Base-by-base conservation (phyloP, 1,140 invertebrate species). In the Orius laevigatus region DNA sequence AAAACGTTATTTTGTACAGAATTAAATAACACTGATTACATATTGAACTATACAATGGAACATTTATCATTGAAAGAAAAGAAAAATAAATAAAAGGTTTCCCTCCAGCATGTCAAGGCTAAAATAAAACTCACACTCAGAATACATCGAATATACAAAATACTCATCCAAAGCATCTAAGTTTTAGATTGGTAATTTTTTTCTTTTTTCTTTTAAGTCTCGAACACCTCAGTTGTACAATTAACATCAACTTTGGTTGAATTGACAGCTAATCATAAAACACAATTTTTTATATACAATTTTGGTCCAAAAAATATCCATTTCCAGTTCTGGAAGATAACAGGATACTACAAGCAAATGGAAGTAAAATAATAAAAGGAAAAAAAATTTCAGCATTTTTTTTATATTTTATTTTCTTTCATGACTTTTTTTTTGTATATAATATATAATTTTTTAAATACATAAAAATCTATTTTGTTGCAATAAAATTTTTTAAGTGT, bases 181-280 rank as follows among this genome's bases (percentile, higher is more conserved):
- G 25, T 3, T 25, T n/a, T n/a, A n/a, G n/a, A n/a, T n/a, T n/a
- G n/a, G n/a, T n/a, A n/a, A n/a, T n/a, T n/a, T n/a, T n/a, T n/a
- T n/a, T n/a, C n/a, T n/a, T n/a, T 25, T 25, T 25, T 25, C 25
- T 25, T 25, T 25, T 25, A 25, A 25, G 25, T 25, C 25, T 25
- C 25, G 8, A 25, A n/a, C n/a, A n/a, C n/a, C 25, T 25, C 25
- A 25, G 12, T 18, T 40, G 25, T 25, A 25, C 25, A 25, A 25
- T 25, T 25, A 25, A 48, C 38, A 49, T 5, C 48, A 38, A 49
- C 46, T 48, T 49, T 49, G 48, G 48, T 34, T 48, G 47, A 48
- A 48, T 39, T 39, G 47, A 48, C 36, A 49, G 9, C 12, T 40
- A 41, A n/a, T 4, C 16, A 39, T 39, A 39, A n/a, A 10, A 41